Evolutionary conservation across 2,113 vertebrate species (phyloP).

Genomic region (Columba janthina): DNA sequence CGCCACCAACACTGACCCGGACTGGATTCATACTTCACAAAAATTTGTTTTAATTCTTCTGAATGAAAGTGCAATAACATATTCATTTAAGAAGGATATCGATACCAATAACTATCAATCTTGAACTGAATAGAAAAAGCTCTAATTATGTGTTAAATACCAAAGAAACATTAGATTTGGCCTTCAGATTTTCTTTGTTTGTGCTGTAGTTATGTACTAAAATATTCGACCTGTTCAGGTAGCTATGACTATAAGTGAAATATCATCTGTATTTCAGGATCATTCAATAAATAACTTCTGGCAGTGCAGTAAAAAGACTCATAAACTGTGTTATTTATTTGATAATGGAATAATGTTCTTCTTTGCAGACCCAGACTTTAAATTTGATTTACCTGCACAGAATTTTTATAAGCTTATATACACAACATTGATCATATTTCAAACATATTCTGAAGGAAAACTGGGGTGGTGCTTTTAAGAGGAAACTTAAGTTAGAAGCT

Average conservation of each 20-base stretch:
- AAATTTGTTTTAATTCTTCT: background rate
- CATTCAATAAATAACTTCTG: constrained; percentile 57
- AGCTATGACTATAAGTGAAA: constrained; percentile 32
- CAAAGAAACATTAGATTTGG: background rate
- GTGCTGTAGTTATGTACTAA: background rate
- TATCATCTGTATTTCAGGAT: constrained; percentile 35
- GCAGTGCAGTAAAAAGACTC: constrained; percentile 42
- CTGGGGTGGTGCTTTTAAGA: background rate
- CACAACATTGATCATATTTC: background rate
- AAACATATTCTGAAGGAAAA: background rate
- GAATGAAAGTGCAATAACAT: background rate
- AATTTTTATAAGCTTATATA: constrained; percentile 23
- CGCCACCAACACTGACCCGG: background rate
- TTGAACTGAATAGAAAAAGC: background rate
- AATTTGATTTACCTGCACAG: constrained; percentile 38
- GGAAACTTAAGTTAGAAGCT: background rate
- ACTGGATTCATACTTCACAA: background rate
- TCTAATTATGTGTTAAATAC: background rate
- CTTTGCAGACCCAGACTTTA: constrained; percentile 27
- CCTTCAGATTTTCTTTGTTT: background rate
- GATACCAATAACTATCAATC: background rate
- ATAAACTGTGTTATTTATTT: constrained; percentile 62
- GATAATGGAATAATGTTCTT: constrained; percentile 48
- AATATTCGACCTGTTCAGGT: constrained; percentile 17
- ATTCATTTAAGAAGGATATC: background rate